Evolutionary conservation across 2,113 vertebrate genomes (phyloP).

Genomic region (Callionymus lyra): DNA sequence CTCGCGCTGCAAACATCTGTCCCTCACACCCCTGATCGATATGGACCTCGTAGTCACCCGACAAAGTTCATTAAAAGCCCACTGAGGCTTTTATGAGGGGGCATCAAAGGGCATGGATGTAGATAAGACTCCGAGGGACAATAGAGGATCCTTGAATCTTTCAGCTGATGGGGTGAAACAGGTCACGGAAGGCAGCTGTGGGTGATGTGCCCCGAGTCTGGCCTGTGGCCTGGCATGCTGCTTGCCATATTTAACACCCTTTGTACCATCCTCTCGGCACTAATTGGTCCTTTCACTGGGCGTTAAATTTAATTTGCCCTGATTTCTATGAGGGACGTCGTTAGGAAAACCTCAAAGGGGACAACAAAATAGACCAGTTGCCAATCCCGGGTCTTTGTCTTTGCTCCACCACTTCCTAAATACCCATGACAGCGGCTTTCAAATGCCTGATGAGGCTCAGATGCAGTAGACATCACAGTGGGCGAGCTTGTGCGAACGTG

Average conservation of each 20-base stretch:
- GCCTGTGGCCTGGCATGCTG: slow-evolving; percentile 68
- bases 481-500: slow-evolving; percentile 31
- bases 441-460: slow-evolving; percentile 53
- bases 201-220: slow-evolving; percentile 67
- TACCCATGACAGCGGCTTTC: slow-evolving; percentile 54
- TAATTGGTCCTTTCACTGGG: slow-evolving; percentile 92
- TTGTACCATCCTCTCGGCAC: slow-evolving; percentile 68
- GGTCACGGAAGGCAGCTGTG: slow-evolving; percentile 72
- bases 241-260: slow-evolving; percentile 65
- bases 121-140: slow-evolving; percentile 79
- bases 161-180: slow-evolving; percentile 74
- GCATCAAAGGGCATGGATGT: slow-evolving; percentile 64
- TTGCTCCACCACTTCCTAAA: slow-evolving; percentile 37
- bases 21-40: slow-evolving; percentile 70
- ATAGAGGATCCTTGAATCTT: slow-evolving; percentile 74
- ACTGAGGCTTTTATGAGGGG: slow-evolving; percentile 75
- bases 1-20: slow-evolving; percentile 88
- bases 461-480: slow-evolving; percentile 39
- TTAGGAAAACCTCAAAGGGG: slow-evolving; percentile 78
- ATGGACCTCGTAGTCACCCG: slow-evolving; percentile 77
- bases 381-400: slow-evolving; percentile 65
- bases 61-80: slow-evolving; percentile 89
- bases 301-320: slow-evolving; percentile 83
- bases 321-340: slow-evolving; percentile 83
- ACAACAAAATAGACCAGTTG: slow-evolving; percentile 68